Percentiles rank a stretch among this genome's conserved stretches.
Evolutionary conservation across 2,797 vertebrate genomes (phyloP).

Genomic region (Peromyscus attwateri): DNA sequence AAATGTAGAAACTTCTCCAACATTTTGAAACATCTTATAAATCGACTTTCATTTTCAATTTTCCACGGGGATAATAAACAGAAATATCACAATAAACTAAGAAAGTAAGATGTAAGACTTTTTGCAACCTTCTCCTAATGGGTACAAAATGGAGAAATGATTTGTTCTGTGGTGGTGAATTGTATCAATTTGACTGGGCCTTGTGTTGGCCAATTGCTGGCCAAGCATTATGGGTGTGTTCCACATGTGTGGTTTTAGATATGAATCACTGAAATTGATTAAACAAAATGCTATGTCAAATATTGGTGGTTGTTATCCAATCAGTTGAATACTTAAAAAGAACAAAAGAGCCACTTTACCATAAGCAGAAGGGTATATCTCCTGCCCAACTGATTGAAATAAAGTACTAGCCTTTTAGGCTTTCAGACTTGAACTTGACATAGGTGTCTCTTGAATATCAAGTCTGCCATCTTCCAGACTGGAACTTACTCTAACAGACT

Average conservation of each 20-base stretch:
- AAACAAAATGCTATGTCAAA: neutral
- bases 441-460: neutral
- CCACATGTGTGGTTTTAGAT: neutral
- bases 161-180: neutral
- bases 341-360: neutral
- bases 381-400: neutral
- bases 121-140: neutral
- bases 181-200: neutral
- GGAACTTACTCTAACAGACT: neutral
- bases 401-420: neutral
- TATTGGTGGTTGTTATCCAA: neutral
- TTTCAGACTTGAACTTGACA: neutral
- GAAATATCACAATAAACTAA: conserved; percentile 51
- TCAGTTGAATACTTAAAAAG: neutral
- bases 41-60: conserved; percentile 19
- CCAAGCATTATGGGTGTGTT: neutral
- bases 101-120: neutral
- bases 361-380: neutral
- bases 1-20: neutral
- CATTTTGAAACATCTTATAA: conserved; percentile 55
- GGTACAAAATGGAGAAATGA: neutral
- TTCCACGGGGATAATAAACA: conserved; percentile 16
- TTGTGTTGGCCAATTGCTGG: neutral
- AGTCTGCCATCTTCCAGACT: neutral
- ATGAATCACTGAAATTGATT: conserved; percentile 8